These are phyloP conservation scores for Trachymyrmex cornetzi DNA, from an alignment of 1,140 invertebrate species.

Conservation along the genomic window DNA sequence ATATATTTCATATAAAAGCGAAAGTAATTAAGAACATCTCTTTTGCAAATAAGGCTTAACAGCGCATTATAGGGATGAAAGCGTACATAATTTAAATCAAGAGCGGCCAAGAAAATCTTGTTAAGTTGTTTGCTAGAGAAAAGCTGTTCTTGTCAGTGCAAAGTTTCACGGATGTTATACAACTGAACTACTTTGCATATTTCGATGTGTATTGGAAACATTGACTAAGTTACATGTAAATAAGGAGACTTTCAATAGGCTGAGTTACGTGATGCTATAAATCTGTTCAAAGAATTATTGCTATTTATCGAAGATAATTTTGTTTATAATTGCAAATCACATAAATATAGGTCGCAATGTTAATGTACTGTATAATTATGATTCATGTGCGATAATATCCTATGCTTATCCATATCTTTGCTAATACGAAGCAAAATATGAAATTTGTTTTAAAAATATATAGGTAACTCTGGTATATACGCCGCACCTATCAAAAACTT, in stretches of 20 bases:
- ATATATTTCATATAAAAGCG: background rate
- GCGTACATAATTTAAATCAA: slow-evolving; percentile 65
- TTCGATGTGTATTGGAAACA: slow-evolving; percentile 32
- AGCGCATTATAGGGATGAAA: background rate
- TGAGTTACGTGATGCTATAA: background rate
- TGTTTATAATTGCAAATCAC: background rate
- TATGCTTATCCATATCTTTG: background rate
- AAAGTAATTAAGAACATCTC: slow-evolving; percentile 34
- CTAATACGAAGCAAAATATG: background rate
- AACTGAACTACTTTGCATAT: slow-evolving; percentile 34
- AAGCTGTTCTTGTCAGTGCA: slow-evolving; percentile 42
- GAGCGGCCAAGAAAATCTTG: slow-evolving; percentile 22
- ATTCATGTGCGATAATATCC: background rate
- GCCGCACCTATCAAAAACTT: too few relatives aligned
- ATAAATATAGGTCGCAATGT: background rate
- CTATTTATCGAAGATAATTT: background rate
- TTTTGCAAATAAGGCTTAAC: slow-evolving; percentile 19
- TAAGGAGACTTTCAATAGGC: slow-evolving; percentile 16
- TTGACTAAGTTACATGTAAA: slow-evolving; percentile 35
- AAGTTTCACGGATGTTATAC: slow-evolving; percentile 41
- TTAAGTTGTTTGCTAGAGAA: slow-evolving; percentile 54
- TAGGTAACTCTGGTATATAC: too few relatives aligned
- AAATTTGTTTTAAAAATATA: background rate
- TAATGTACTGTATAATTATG: background rate
- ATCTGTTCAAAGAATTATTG: background rate